Evolutionary conservation across 2,113 vertebrate genomes (phyloP), one percentile per base, ranked within the genome.

Genomic region (Propithecus coquereli): DNA sequence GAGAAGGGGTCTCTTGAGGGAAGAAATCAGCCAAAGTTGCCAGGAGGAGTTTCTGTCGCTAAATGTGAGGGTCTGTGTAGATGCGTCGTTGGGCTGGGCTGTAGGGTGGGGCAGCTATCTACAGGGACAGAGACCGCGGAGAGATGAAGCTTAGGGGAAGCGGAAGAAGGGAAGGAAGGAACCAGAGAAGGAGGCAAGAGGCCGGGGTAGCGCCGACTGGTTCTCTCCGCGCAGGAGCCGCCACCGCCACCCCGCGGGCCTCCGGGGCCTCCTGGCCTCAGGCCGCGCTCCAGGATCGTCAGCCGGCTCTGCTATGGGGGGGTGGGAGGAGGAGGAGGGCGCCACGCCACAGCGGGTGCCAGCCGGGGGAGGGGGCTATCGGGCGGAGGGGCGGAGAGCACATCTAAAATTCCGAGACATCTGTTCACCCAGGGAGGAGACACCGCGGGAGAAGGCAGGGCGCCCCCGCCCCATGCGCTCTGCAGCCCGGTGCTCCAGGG

Each of bases 381-480:
- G 81, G 98, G 98, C 97, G 98, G 98, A 96, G 97, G 98, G 98
- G 98, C 97, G 94, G 98, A 97, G 98, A 95, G 95, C 98, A 98
- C 98, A 98, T 99, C 98, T 99, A 99, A 99, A 99, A 99, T 99
- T 99, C 99, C 99, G 98, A 98, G 99, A 99, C 99, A 99, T 99
- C 99, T 99, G 99, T 99, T 99, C 99, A 98, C 97, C 98, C 94
- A 52, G 93, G 93, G 91, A 97, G 89, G 85, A 97, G 95, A 91
- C 54, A 70, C 84, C 13, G 81, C 8, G 47, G 81, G 23, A 70
- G 95, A 47, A 97, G 82, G 88, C 90, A 83, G 77, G 85, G 93
- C 37, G 40, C 89, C 97, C 88, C 94, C 32, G 27, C 66, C 77
- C 91, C 37, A 76, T 63, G 34, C 0, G 65, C 50, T 76, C 77